Evolutionary conservation across 2,888 invertebrate species (phyloP).

Genomic region (Entomobrya multifasciata): DNA sequence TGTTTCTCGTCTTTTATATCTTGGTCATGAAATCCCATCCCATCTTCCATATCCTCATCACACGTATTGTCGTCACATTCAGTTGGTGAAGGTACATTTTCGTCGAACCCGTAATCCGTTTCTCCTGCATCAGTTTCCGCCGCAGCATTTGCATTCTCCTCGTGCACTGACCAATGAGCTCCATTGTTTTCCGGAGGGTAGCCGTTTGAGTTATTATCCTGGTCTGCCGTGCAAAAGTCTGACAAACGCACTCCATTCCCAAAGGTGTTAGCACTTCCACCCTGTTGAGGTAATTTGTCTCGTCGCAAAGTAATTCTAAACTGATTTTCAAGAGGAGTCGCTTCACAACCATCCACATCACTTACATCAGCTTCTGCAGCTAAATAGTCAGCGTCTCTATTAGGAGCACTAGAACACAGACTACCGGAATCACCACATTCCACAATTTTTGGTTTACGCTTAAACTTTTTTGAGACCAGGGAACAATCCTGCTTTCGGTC

Average conservation of each 20-base stretch:
- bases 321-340: conserved; percentile 37
- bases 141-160: conserved; percentile 67
- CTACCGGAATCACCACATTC: conserved; percentile 18
- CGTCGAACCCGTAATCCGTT: conserved; percentile 62
- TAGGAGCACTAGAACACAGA: too few relatives aligned
- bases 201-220: conserved; percentile 61
- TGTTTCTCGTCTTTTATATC: conserved; percentile 49
- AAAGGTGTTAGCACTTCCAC: not conserved
- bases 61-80: conserved; percentile 62
- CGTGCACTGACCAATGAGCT: conserved; percentile 58
- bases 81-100: conserved; percentile 61
- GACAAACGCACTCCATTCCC: conserved; percentile 10
- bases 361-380: conserved; percentile 80
- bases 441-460: conserved; percentile 67
- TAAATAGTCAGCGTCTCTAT: conserved; percentile 80
- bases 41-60: conserved; percentile 58
- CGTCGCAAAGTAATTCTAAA: conserved; percentile 58
- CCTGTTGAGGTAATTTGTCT: not conserved
- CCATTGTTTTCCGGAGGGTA: conserved; percentile 31
- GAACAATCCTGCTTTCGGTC: conserved; percentile 57
- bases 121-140: conserved; percentile 59
- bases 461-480: conserved; percentile 68
- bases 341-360: conserved; percentile 74
- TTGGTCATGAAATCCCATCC: conserved; percentile 3
- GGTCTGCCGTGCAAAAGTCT: conserved; percentile 49